A percentile compares a stretch with the other conserved stretches of the same genome.
Evolutionary conservation across 2,113 vertebrate genomes (phyloP).

Genomic region (Bolborhynchus lineola): DNA sequence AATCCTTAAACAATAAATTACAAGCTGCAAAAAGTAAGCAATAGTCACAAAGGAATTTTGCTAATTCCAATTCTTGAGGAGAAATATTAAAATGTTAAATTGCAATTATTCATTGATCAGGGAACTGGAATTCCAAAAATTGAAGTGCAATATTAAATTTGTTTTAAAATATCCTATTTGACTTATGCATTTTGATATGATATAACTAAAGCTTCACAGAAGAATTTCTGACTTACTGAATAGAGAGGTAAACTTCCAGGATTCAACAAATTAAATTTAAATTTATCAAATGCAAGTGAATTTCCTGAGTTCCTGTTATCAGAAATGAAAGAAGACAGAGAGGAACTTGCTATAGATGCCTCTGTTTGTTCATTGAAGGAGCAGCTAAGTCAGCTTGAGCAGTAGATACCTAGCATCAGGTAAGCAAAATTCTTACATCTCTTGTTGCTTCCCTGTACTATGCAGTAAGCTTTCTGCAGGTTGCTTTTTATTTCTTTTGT

Average conservation of each 20-base stretch:
- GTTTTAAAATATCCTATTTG: background rate
- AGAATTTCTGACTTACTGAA: background rate
- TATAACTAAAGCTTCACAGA: background rate
- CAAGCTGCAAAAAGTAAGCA: background rate
- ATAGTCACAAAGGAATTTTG: background rate
- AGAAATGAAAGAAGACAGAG: background rate
- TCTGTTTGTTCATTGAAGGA: background rate
- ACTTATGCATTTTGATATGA: background rate
- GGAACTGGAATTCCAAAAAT: background rate
- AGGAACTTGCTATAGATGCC: background rate
- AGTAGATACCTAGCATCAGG: background rate
- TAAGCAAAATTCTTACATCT: background rate
- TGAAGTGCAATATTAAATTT: background rate
- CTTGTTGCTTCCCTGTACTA: background rate
- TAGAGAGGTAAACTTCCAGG: background rate
- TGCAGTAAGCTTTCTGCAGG: background rate
- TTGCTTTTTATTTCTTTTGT: background rate
- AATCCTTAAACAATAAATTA: background rate
- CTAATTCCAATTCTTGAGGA: background rate
- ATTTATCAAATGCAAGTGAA: background rate
- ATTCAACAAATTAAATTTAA: background rate
- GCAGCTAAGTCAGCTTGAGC: background rate
- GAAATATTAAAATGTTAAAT: background rate
- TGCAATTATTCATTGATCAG: background rate
- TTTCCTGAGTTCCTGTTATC: background rate